Percentiles rank a stretch among this genome's conserved stretches.
phyloP scores from a whole-genome alignment of 1,140 invertebrate genomes.

The Hesperophylax magnus region DNA sequence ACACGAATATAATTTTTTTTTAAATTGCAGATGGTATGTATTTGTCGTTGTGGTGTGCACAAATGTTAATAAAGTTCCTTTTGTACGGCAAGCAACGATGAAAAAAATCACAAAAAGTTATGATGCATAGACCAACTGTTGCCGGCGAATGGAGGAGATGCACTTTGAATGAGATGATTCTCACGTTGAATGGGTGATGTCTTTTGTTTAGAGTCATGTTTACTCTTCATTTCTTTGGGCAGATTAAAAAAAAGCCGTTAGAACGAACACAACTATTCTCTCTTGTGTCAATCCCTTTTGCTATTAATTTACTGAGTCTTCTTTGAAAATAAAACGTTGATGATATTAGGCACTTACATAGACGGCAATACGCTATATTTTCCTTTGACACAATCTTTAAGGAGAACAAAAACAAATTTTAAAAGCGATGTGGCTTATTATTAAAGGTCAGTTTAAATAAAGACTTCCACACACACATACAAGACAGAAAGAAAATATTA shows the following conservation, averaged over 20 bases:
- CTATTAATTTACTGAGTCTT: too few species aligned
- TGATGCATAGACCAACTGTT: background rate
- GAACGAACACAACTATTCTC: background rate
- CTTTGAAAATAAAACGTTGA: background rate
- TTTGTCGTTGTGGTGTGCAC: background rate
- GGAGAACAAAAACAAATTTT: too few species aligned
- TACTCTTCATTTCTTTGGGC: background rate
- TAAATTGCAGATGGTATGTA: too few species aligned
- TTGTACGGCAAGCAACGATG: background rate
- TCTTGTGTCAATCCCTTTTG: too few species aligned
- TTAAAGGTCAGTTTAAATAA: too few species aligned
- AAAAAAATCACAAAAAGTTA: background rate
- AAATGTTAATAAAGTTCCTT: background rate
- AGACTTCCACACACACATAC: too few species aligned
- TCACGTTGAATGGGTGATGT: background rate
- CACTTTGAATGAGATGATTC: slow-evolving; percentile 4
- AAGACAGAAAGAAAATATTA: too few species aligned
- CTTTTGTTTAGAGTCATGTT: background rate
- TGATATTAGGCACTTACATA: background rate
- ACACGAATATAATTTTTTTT: too few species aligned
- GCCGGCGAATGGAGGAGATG: background rate
- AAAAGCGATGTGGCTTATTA: too few species aligned
- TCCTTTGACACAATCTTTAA: too few species aligned
- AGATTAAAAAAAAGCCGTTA: slow-evolving; percentile 1
- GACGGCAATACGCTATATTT: background rate